These are phyloP conservation scores for Neuroterus valhalla DNA, from an alignment of 1,140 invertebrate genomes.

Conservation along the genomic window DNA sequence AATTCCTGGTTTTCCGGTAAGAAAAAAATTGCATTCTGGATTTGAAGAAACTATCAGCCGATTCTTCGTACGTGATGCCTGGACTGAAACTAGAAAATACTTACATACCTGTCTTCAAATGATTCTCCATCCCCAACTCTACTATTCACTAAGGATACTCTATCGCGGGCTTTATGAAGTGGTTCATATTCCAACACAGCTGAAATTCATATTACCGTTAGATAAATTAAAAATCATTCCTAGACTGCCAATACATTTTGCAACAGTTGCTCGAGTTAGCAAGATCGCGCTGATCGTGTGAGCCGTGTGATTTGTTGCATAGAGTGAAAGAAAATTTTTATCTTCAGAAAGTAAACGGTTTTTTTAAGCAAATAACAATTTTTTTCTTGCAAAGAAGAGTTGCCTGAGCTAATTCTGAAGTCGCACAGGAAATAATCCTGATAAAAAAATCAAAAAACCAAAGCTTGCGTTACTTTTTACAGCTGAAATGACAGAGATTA, in stretches of 20 bases:
- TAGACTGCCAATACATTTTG: slow-evolving; percentile 9
- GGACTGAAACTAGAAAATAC: slow-evolving; percentile 5
- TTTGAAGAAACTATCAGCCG: no score
- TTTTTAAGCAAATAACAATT: background rate
- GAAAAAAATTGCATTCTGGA: no score
- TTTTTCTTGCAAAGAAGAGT: background rate
- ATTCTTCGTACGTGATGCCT: no score
- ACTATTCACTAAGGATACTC: slow-evolving; percentile 66
- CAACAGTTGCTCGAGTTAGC: slow-evolving; percentile 23
- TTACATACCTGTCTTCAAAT: slow-evolving; percentile 68
- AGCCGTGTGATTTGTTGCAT: background rate
- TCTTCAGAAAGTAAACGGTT: background rate
- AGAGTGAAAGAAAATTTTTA: background rate
- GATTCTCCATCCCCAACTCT: slow-evolving; percentile 68
- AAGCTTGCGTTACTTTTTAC: slow-evolving; percentile 14
- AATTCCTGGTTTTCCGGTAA: no score
- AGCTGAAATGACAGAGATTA: slow-evolving; percentile 17
- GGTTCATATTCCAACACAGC: slow-evolving; percentile 70
- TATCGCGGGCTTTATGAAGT: slow-evolving; percentile 68
- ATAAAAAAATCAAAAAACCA: slow-evolving; percentile 33
- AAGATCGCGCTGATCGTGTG: slow-evolving; percentile 26
- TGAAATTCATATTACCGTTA: slow-evolving; percentile 64
- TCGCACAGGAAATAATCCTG: slow-evolving; percentile 36
- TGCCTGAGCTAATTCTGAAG: slow-evolving; percentile 53
- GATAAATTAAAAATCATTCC: background rate